Percentiles rank a stretch among this genome's conserved stretches.
Conservation (phyloP, 2,113 vertebrate genomes). For the Thamnaconus septentrionalis region DNA sequence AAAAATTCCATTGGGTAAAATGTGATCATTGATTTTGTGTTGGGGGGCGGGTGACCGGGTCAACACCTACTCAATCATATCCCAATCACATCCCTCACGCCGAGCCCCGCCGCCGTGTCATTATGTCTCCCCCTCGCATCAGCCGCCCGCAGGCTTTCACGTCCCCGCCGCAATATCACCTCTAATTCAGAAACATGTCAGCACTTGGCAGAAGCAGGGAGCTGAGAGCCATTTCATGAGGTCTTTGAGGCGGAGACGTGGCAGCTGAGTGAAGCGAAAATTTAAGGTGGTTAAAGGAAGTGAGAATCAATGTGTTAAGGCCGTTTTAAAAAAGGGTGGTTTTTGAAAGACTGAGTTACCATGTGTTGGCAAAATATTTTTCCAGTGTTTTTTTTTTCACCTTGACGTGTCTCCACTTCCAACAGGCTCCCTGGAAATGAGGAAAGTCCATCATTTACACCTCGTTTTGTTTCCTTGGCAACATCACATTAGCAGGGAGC, state of each 20-base stretch:
- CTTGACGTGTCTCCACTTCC: no score
- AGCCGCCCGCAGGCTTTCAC: conserved; percentile 21
- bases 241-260: background rate
- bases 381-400: no score
- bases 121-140: conserved; percentile 21
- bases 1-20: conserved; percentile 38
- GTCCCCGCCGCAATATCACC: conserved; percentile 6
- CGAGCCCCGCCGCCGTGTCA: conserved; percentile 12
- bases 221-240: conserved; percentile 16
- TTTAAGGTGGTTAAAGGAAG: background rate
- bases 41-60: conserved; percentile 3
- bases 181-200: conserved; percentile 22
- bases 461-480: no score
- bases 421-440: no score
- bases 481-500: no score
- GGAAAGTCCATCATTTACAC: no score
- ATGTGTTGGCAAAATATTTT: no score
- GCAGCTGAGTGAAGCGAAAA: background rate
- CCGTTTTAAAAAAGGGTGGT: background rate
- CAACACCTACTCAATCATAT: conserved; percentile 53
- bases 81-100: conserved; percentile 54
- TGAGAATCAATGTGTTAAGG: background rate
- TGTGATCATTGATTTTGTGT: conserved; percentile 36
- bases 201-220: conserved; percentile 5
- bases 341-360: no score